Evolutionary conservation across 2,888 invertebrate species (phyloP).

Genomic region (Tipula confusa): DNA sequence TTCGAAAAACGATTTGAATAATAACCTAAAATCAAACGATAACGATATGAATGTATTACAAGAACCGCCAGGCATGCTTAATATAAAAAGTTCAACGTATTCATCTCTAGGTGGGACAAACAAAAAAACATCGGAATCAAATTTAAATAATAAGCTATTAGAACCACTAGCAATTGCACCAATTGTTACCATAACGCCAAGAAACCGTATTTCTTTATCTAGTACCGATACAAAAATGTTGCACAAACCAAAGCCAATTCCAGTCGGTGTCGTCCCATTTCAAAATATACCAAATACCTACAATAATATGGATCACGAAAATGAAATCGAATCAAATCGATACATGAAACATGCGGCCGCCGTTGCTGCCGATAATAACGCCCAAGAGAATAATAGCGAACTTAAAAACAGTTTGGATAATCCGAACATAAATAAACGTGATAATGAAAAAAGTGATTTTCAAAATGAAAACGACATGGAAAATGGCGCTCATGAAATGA

Average conservation of each 20-base stretch:
- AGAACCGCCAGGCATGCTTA: constrained; percentile 42
- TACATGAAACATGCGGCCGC: not conserved
- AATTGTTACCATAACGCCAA: not conserved
- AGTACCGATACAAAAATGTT: not conserved
- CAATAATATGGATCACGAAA: constrained; percentile 37
- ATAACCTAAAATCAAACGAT: not conserved
- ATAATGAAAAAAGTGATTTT: constrained; percentile 41
- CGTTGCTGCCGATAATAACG: not conserved
- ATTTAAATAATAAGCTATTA: not conserved
- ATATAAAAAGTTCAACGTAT: constrained; percentile 40
- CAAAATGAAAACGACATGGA: constrained; percentile 40
- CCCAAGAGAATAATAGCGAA: not conserved
- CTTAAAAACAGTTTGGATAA: constrained; percentile 4
- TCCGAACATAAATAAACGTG: not conserved
- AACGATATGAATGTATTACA: constrained; percentile 34
- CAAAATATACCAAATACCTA: constrained; percentile 42
- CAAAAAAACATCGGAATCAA: not conserved
- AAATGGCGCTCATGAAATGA: constrained; percentile 48
- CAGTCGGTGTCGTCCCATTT: constrained; percentile 45
- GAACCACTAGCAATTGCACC: not conserved
- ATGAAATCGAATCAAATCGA: constrained; percentile 26
- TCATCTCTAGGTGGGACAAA: constrained; percentile 32
- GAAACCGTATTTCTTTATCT: not conserved
- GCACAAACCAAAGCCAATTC: constrained; percentile 41
- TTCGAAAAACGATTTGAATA: constrained; percentile 35